Conservation (phyloP, 2,888 invertebrate genomes). For the Zaprionus bogoriensis region DNA sequence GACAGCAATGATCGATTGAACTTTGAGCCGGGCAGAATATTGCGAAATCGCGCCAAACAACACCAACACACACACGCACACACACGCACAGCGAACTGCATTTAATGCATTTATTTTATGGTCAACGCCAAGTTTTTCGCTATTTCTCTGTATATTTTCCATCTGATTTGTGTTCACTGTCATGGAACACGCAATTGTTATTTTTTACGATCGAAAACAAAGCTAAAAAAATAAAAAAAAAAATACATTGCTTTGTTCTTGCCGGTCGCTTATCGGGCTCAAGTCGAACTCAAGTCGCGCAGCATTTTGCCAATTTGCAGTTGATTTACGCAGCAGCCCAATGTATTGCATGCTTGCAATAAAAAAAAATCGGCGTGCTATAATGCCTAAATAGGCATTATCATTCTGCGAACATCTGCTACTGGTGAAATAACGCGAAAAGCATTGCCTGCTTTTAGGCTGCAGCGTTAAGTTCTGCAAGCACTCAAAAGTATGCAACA, state of each 20-base stretch:
- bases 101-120: conserved; percentile 67
- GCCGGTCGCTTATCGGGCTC: background rate
- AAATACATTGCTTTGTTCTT: conserved; percentile 14
- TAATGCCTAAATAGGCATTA: background rate
- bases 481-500: conserved; percentile 26
- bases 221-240: background rate
- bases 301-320: background rate
- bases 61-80: conserved; percentile 5
- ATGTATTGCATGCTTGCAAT: background rate
- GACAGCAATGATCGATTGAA: conserved; percentile 75
- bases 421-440: background rate
- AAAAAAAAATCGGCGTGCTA: background rate
- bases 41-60: conserved; percentile 22
- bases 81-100: conserved; percentile 68
- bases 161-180: conserved; percentile 48
- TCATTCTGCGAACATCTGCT: background rate
- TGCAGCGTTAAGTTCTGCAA: rapidly evolving
- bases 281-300: no score
- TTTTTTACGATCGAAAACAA: conserved; percentile 9
- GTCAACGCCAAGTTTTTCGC: conserved; percentile 50
- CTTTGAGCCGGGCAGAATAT: conserved; percentile 65
- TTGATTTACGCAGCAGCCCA: background rate
- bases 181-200: conserved; percentile 39
- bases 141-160: conserved; percentile 14
- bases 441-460: conserved; percentile 31